Evolutionary conservation across 2,113 vertebrate species (phyloP), one percentile per base, ranked within the genome.

Genomic region (Lethenteron reissneri): DNA sequence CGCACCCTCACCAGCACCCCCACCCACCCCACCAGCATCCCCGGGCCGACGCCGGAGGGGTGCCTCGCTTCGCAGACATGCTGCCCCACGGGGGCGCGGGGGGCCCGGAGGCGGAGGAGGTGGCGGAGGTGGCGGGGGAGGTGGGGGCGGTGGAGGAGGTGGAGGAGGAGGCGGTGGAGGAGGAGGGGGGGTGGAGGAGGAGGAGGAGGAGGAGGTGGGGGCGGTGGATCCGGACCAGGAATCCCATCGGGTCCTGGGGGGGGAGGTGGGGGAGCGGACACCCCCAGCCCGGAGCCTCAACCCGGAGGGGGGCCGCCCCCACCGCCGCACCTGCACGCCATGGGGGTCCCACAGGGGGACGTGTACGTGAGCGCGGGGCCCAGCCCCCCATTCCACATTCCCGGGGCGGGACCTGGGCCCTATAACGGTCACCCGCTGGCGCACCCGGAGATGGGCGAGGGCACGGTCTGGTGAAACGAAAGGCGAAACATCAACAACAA

Each of bases 361-460:
- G 92, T 97, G 76, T 97, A 96, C 56, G 64, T n/a, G 64, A 25
- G 64, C 25, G 64, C 64, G 9, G 94, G 94, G 71, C 92, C 91
- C 10, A 97, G 87, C 75, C 89, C 94, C 1, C 89, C 92, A 9
- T 97, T 96, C 64, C 64, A 68, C 64, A 68, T 68, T n/a, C n/a
- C 64, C 3, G 64, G 64, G 11, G 8, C 64, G n/a, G 64, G 64
- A 92, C 91, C 11, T 96, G 86, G 75, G 88, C 92, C 1, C 89
- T 90, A 9, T 96, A 95, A 99, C 62, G 89, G 81, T 81, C 96
- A 85, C 85, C 92, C 96, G 81, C 85, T 99, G 84, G 96, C 92
- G 74, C 94, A 96, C 74, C 90, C 90, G 57, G 94, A 99, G 88
- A 97, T 99, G 87, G 97, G 90, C n/a, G 92, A 97, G 80, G 88